These are phyloP conservation scores for Tachystola acroxantha DNA, from an alignment of 2,888 invertebrate genomes.

Conservation along the genomic window DNA sequence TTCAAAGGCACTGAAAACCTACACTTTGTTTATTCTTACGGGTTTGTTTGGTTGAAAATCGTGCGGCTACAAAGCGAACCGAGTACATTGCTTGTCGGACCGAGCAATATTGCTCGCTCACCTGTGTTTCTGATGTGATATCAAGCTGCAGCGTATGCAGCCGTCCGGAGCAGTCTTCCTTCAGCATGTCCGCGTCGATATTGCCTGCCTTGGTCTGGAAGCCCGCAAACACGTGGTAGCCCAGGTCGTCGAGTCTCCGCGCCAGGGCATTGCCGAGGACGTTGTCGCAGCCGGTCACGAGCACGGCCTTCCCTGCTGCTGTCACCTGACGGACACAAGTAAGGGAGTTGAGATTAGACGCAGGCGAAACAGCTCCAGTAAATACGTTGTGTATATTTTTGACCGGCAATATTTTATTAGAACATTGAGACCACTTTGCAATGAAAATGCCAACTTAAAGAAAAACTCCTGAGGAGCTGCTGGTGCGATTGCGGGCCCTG, in stretches of 20 bases:
- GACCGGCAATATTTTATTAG: too few relatives aligned
- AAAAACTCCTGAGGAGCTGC: too few relatives aligned
- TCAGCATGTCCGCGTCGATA: conserved; percentile 85
- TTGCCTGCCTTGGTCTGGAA: conserved; percentile 83
- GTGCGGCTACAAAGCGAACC: too few relatives aligned
- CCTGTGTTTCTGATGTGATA: conserved; percentile 87
- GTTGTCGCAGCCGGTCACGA: conserved; percentile 91
- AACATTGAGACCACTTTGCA: too few relatives aligned
- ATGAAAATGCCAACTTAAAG: too few relatives aligned
- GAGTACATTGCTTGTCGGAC: too few relatives aligned
- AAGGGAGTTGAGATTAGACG: background rate
- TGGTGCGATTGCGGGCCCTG: too few relatives aligned
- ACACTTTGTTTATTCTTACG: too few relatives aligned
- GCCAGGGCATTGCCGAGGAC: conserved; percentile 85
- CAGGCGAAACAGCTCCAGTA: too few relatives aligned
- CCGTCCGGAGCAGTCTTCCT: conserved; percentile 87
- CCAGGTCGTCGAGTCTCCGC: conserved; percentile 88
- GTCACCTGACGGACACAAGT: conserved; percentile 84
- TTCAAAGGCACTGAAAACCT: too few relatives aligned
- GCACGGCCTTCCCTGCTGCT: conserved; percentile 88
- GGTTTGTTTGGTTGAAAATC: too few relatives aligned
- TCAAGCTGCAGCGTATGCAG: conserved; percentile 87
- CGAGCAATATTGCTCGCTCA: conserved; percentile 26
- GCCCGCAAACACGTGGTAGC: conserved; percentile 93
- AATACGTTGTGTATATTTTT: too few relatives aligned